Evolutionary conservation across 1,140 invertebrate genomes (phyloP).

Genomic region (Drosophila parabipectinata): DNA sequence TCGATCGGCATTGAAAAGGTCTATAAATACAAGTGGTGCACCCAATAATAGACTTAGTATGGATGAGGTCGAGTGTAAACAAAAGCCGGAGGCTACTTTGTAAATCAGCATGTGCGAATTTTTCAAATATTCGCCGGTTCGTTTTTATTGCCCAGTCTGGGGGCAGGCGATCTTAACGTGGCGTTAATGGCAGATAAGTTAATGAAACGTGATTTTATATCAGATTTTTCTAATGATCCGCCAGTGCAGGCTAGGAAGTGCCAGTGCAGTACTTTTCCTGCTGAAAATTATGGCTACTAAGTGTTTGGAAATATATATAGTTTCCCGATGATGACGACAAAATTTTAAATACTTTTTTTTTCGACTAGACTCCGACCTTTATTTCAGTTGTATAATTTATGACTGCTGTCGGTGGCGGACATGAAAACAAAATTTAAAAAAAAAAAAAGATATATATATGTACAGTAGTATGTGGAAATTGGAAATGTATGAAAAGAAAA

Average conservation of each 20-base stretch:
- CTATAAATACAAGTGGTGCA: constrained; percentile 54
- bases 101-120: constrained; percentile 38
- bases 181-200: constrained; percentile 33
- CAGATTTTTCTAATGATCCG: not conserved
- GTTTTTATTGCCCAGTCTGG: constrained; percentile 26
- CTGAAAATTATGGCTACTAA: no score
- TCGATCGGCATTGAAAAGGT: constrained; percentile 6
- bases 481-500: constrained; percentile 39
- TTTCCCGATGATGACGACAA: constrained; percentile 11
- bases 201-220: constrained; percentile 39
- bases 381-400: constrained; percentile 59
- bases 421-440: constrained; percentile 56
- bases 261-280: no score
- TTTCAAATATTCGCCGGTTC: constrained; percentile 29
- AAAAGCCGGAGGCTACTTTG: constrained; percentile 22
- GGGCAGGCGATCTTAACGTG: constrained; percentile 6
- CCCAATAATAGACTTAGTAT: constrained; percentile 56
- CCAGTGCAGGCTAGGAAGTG: not conserved
- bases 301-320: not conserved
- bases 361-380: constrained; percentile 25
- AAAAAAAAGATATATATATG: not conserved
- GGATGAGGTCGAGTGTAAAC: constrained; percentile 46
- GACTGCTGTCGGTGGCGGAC: constrained; percentile 53
- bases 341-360: constrained; percentile 1
- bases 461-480: constrained; percentile 19